phyloP scores from a whole-genome alignment of 2,888 invertebrate genomes.

The Empis stercorea region DNA sequence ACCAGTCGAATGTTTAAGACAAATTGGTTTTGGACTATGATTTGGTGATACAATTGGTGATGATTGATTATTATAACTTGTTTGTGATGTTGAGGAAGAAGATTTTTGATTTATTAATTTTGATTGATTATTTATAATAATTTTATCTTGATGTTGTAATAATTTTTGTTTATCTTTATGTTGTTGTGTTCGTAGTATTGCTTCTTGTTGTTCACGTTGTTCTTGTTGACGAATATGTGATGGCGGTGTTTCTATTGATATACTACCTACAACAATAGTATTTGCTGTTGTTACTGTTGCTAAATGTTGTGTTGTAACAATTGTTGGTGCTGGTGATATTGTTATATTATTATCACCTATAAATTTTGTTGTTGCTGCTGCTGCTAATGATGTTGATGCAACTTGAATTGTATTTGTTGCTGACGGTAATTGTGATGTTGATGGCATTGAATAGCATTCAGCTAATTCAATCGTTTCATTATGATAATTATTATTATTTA shows the following conservation, averaged over 20 bases:
- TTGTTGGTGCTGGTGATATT: constrained; percentile 12
- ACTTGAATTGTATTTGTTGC: constrained; percentile 14
- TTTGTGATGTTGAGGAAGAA: constrained; percentile 18
- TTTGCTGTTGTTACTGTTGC: constrained; percentile 23
- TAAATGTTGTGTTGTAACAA: constrained; percentile 18
- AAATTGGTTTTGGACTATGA: constrained; percentile 24
- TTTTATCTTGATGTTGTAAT: constrained; percentile 12
- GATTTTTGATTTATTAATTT: constrained; percentile 10
- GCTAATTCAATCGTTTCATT: constrained; percentile 17
- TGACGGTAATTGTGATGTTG: constrained; percentile 19
- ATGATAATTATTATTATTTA: not conserved
- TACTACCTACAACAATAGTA: constrained; percentile 32
- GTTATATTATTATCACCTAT: not conserved
- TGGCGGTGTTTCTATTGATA: constrained; percentile 33
- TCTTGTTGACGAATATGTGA: constrained; percentile 21
- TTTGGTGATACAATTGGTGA: constrained; percentile 22
- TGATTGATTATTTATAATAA: constrained; percentile 15
- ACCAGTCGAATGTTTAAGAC: constrained; percentile 19
- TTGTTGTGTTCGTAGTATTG: constrained; percentile 3
- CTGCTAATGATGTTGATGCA: constrained; percentile 1
- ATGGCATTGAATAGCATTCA: constrained; percentile 13
- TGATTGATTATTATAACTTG: constrained; percentile 17
- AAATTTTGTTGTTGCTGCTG: not conserved
- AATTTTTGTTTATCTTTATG: not conserved
- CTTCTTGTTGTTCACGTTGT: constrained; percentile 9